Evolutionary conservation across 2,888 invertebrate genomes (phyloP), one percentile per base, ranked within the genome.

Genomic region (Seladonia tumulorum): DNA sequence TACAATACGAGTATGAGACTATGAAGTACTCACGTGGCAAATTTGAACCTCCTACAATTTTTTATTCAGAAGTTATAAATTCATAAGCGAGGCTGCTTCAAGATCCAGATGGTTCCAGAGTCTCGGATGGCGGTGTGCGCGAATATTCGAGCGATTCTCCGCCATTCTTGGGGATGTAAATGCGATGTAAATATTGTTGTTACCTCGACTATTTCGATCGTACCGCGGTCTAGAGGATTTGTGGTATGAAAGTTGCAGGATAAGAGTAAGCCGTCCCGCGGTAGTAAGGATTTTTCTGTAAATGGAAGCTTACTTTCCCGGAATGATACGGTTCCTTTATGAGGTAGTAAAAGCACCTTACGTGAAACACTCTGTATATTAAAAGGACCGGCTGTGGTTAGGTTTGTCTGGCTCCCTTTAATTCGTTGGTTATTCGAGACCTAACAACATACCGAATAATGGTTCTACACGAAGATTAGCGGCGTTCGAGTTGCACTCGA

Each of bases 211-310:
- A 70, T 70, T 70, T 42, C 39, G 70, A 68, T 68, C 39, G 39
- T 39, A 68, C 14, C 1, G 66, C 12, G 35, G 18, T 18, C 35
- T 66, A 39, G 42, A 42, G 70, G 70, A 70, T 70, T 70, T 70
- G 70, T n/a, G 70, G 39, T 70, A 70, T 70, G 42, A 70, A 70
- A 70, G 70, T 70, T 70, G 70, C 42, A 70, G 70, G 70, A 39
- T 70, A 70, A 70, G 42, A 70, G 42, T 70, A 70, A 70, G 70
- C 42, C n/a, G 22, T 39, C 42, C 22, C 39, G 42, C 5, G n/a
- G 66, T 29, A 70, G 70, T 70, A 70, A n/a, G 70, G 42, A 70
- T 70, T 60, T 75, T 60, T 75, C 29, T 60, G 57, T 25, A 60
- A 75, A 76, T 70, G 70, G 70, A 70, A 42, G 42, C 70, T 70